These are phyloP conservation scores for Mesocricetus auratus DNA, from an alignment of 2,113 vertebrate genomes.

Conservation along the genomic window DNA sequence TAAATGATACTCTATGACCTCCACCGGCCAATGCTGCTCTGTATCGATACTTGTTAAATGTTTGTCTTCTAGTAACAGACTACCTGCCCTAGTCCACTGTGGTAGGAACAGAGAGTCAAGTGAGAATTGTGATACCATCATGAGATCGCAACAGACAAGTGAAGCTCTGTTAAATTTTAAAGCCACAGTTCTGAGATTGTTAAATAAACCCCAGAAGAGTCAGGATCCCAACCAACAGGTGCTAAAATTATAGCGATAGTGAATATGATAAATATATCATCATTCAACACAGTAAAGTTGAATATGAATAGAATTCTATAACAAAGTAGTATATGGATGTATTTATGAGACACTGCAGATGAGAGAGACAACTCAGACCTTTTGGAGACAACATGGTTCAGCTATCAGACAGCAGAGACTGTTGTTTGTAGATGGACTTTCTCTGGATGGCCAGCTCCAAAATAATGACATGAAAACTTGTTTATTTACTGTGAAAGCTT, in stretches of 20 bases:
- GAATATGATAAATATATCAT: not conserved
- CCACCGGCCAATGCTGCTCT: not conserved
- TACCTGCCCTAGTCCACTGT: not conserved
- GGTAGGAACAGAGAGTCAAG: accelerated
- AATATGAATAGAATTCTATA: not conserved
- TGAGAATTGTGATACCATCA: not conserved
- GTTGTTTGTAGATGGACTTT: not conserved
- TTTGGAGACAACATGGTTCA: not conserved
- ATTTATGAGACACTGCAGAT: not conserved
- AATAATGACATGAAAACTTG: too few species aligned
- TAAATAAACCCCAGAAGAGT: not conserved
- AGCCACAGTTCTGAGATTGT: not conserved
- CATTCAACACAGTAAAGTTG: not conserved
- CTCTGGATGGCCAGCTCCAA: not conserved
- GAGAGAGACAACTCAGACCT: not conserved
- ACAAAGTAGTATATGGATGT: not conserved
- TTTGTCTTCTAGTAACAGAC: not conserved
- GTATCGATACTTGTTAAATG: not conserved
- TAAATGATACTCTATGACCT: not conserved
- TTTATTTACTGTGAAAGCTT: not conserved
- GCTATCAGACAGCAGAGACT: not conserved
- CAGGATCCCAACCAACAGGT: not conserved
- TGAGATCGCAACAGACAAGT: not conserved
- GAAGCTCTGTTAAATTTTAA: not conserved
- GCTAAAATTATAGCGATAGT: not conserved